These are phyloP conservation scores for Hybognathus amarus DNA, from an alignment of 2,797 vertebrate species.

Conservation along the genomic window DNA sequence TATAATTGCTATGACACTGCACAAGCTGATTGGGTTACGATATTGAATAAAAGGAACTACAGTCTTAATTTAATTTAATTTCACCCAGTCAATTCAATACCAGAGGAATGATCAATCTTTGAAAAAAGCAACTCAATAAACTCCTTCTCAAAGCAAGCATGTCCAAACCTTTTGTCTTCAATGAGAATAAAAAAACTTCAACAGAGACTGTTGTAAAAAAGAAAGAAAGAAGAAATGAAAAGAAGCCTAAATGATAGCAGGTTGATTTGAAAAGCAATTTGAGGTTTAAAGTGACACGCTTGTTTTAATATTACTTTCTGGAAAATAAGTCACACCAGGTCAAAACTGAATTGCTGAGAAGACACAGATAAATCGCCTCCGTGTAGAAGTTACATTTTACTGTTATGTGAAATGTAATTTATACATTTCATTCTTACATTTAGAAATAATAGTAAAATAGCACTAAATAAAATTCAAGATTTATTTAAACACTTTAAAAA, in stretches of 20 bases:
- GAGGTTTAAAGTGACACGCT: background rate
- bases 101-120: background rate
- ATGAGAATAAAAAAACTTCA: background rate
- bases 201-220: background rate
- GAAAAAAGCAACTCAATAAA: slow-evolving; percentile 1
- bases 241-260: background rate
- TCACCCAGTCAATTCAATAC: slow-evolving; percentile 10
- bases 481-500: background rate
- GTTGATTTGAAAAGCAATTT: slow-evolving; percentile 5
- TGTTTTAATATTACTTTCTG: background rate
- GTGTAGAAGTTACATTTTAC: background rate
- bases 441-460: background rate
- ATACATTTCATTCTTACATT: background rate
- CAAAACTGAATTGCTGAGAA: background rate
- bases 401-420: background rate
- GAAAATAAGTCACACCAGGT: background rate
- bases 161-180: background rate
- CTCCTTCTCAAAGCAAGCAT: slow-evolving; percentile 10
- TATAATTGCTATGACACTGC: background rate
- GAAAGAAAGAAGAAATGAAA: background rate
- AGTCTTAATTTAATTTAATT: background rate
- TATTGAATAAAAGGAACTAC: background rate
- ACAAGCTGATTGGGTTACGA: background rate
- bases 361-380: background rate
- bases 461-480: background rate